These are phyloP conservation scores for Epinotia ramella DNA, from an alignment of 2,888 invertebrate species.

Conservation along the genomic window DNA sequence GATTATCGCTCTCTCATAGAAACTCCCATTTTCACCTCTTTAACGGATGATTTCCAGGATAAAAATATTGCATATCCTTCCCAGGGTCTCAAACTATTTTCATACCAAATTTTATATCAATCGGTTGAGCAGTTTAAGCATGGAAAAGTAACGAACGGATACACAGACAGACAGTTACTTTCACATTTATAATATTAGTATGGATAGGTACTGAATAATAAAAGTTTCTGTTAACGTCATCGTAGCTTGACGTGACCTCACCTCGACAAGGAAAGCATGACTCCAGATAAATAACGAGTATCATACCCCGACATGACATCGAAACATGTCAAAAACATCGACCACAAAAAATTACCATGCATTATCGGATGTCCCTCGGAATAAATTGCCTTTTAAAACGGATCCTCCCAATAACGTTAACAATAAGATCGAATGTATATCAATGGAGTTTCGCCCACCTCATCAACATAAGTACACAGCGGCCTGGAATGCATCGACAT, in stretches of 20 bases:
- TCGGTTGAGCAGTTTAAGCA: no score
- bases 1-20: no score
- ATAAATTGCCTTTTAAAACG: conserved; percentile 80
- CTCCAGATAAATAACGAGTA: conserved; percentile 53
- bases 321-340: conserved; percentile 55
- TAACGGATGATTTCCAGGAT: no score
- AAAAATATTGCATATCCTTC: no score
- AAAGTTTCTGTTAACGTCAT: conserved; percentile 44
- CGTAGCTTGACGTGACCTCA: conserved; percentile 43
- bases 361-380: conserved; percentile 72
- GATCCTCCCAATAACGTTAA: conserved; percentile 76
- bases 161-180: no score
- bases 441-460: conserved; percentile 83
- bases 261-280: conserved; percentile 48
- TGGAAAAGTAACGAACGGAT: no score
- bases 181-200: no score
- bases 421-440: conserved; percentile 79
- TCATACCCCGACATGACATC: conserved; percentile 56
- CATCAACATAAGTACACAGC: conserved; percentile 82
- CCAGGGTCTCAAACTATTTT: no score
- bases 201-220: background rate
- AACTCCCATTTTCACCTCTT: no score
- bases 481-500: conserved; percentile 75
- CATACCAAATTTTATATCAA: no score
- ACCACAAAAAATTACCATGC: conserved; percentile 67